Evolutionary conservation across 1,140 invertebrate species (phyloP), one percentile per base, ranked within the genome.

Genomic region (Thereuonema tuberculata): DNA sequence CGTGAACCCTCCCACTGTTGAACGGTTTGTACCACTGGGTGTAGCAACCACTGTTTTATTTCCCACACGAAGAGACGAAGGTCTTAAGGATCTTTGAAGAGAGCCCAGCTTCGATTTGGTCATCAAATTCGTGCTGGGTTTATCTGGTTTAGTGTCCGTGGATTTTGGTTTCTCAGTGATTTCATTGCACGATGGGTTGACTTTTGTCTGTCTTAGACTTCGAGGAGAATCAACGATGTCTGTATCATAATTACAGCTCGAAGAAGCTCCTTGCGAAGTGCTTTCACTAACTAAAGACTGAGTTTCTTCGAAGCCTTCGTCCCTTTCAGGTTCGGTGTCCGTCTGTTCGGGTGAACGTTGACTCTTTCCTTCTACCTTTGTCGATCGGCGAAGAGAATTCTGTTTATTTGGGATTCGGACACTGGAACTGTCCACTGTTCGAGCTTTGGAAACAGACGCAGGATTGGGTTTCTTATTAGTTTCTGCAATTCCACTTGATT

Each of bases 291-390:
- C 27, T n/a, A 63, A 55, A 31, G 64, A 65, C 63, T 89, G 86
- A 0, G 86, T 89, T 74, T 91, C 89, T 70, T 93, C 88, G 67
- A 92, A 92, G 9, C 88, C 89, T 76, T 92, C 89, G 68, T 93
- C 89, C 64, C 87, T 85, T 46, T 63, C 87, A 82, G 62, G 28
- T 57, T 57, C 56, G 2, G 37, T 31, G n/a, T 57, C 56, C 2
- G 56, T 57, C 3, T 57, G 53, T 9, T 52, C 49, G 23, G 49
- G 49, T 12, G 49, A 52, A 20, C 49, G 49, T 12, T 52, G 49
- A 9, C 9, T 12, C 23, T 24, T 24, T 24, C 21, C 21, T n/a
- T n/a, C n/a, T n/a, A n/a, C n/a, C n/a, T n/a, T n/a, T n/a, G n/a
- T n/a, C n/a, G n/a, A n/a, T n/a, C n/a, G n/a, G n/a, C n/a, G n/a